Conservation (phyloP, 2,888 invertebrate genomes). For the Parascotia fuliginaria region DNA sequence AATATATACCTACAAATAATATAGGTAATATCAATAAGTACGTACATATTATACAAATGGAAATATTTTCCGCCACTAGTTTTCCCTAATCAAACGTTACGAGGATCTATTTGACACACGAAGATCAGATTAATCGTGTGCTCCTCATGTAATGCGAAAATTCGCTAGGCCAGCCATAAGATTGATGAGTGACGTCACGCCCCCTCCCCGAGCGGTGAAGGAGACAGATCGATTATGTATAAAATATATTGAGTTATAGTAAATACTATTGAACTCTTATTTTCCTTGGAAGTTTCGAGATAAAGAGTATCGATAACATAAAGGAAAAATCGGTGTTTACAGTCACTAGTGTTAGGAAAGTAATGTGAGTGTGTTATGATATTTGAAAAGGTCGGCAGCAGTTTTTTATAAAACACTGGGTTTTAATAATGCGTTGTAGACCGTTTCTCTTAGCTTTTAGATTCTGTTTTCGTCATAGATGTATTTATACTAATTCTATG, state of each 20-base stretch:
- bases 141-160: constrained; percentile 42
- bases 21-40: too few species aligned
- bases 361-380: too few species aligned
- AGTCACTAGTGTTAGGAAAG: too few species aligned
- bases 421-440: too few species aligned
- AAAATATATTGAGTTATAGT: constrained; percentile 22
- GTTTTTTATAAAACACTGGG: too few species aligned
- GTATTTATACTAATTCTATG: too few species aligned
- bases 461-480: too few species aligned
- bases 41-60: constrained; percentile 1
- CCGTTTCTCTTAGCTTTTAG: too few species aligned
- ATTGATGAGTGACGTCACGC: constrained; percentile 43
- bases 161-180: constrained; percentile 37
- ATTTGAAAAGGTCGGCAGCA: too few species aligned
- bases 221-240: constrained; percentile 41
- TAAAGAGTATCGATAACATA: not conserved
- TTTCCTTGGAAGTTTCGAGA: not conserved
- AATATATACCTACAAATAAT: too few species aligned
- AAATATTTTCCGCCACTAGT: constrained; percentile 11
- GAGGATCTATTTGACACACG: constrained; percentile 35
- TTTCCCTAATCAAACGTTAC: constrained; percentile 24
- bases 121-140: constrained; percentile 48
- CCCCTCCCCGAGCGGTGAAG: constrained; percentile 28
- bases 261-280: constrained; percentile 4
- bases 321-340: too few species aligned